Evolutionary conservation across 1,140 invertebrate species (phyloP).

Genomic region (Chrysopa pallens): DNA sequence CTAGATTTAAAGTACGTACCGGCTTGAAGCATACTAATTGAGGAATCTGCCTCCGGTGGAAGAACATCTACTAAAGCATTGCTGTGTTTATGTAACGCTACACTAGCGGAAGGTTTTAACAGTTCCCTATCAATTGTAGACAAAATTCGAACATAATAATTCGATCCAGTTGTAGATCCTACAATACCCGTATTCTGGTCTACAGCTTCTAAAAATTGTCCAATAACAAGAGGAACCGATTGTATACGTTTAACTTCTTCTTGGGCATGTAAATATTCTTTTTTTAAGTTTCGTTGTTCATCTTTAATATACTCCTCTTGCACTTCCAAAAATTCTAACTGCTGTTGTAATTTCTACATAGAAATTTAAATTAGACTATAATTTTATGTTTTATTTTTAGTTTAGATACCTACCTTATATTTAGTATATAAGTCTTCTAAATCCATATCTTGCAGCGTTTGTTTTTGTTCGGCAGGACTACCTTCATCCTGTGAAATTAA

Average conservation of each 20-base stretch:
- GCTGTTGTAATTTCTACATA: slow-evolving; percentile 70
- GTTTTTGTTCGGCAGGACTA: slow-evolving; percentile 32
- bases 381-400: too few species aligned
- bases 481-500: slow-evolving; percentile 33
- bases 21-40: slow-evolving; percentile 88
- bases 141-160: slow-evolving; percentile 82
- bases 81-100: slow-evolving; percentile 84
- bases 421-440: slow-evolving; percentile 85
- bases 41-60: slow-evolving; percentile 84
- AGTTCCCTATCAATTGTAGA: slow-evolving; percentile 78
- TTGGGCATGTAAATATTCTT: slow-evolving; percentile 84
- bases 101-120: slow-evolving; percentile 75
- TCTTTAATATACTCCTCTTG: slow-evolving; percentile 92
- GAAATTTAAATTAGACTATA: too few species aligned
- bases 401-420: slow-evolving; percentile 83
- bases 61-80: slow-evolving; percentile 86
- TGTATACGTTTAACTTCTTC: slow-evolving; percentile 88
- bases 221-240: slow-evolving; percentile 82
- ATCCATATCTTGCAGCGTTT: slow-evolving; percentile 56
- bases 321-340: slow-evolving; percentile 80
- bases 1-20: slow-evolving; percentile 28
- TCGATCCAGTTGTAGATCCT: slow-evolving; percentile 54
- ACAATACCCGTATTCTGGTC: slow-evolving; percentile 85
- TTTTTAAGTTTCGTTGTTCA: slow-evolving; percentile 83
- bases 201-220: slow-evolving; percentile 84